These are phyloP conservation scores for Xiphias gladius DNA, from an alignment of 2,113 vertebrate species.

Conservation along the genomic window DNA sequence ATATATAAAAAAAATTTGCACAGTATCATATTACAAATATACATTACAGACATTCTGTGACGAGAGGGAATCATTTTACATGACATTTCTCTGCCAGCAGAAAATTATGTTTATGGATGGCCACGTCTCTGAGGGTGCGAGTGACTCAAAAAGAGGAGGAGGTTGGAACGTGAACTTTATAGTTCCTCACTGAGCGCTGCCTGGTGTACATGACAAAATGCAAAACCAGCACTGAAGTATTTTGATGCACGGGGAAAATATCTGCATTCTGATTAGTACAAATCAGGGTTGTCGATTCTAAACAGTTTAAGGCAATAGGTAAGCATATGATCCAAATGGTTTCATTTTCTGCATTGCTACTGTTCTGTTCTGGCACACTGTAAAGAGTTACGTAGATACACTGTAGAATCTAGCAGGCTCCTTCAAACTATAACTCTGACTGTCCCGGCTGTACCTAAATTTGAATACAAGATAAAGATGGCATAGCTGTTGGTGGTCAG, in stretches of 20 bases:
- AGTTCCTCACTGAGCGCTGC: background rate
- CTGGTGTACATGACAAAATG: background rate
- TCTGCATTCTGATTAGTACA: background rate
- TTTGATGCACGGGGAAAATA: background rate
- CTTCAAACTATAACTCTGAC: background rate
- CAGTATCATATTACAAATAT: background rate
- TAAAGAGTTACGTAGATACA: background rate
- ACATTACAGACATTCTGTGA: background rate
- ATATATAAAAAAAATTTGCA: background rate
- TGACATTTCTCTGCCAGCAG: conserved; percentile 1
- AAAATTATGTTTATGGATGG: conserved; percentile 25
- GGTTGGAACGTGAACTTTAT: conserved; percentile 13
- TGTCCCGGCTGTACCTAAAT: background rate
- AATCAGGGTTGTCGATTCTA: background rate
- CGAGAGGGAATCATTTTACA: background rate
- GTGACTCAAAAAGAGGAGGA: conserved; percentile 5
- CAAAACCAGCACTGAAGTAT: background rate
- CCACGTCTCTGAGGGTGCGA: conserved; percentile 31
- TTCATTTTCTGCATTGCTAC: conserved; percentile 3
- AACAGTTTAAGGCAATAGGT: background rate
- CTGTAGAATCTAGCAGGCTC: background rate
- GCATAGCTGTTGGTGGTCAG: background rate
- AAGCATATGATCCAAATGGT: background rate
- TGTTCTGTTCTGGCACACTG: background rate
- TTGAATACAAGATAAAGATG: conserved; percentile 11